Percentiles rank a stretch among this genome's conserved stretches.
phyloP scores from a whole-genome alignment of 2,113 vertebrate species.

The Myrmophylax atrothorax region DNA sequence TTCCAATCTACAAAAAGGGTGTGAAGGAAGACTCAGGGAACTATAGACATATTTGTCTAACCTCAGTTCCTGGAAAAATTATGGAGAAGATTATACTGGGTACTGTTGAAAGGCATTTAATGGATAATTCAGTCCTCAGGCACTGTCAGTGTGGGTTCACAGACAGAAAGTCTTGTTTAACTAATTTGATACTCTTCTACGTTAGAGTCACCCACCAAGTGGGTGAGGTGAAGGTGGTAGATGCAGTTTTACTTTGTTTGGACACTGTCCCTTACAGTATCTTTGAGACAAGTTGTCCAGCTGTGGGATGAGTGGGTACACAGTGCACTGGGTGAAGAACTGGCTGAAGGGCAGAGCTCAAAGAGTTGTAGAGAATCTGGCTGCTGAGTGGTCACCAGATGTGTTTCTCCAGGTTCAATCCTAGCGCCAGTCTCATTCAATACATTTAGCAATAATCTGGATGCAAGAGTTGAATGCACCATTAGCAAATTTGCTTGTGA shows the following conservation, averaged over 20 bases:
- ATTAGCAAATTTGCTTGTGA: background rate
- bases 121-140: background rate
- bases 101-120: background rate
- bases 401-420: background rate
- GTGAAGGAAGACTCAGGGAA: background rate
- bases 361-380: background rate
- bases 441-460: background rate
- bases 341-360: background rate
- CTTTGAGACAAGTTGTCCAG: background rate
- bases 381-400: background rate
- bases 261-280: background rate
- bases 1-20: background rate
- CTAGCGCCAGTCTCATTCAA: background rate
- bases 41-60: background rate
- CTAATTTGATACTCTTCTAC: background rate
- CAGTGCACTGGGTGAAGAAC: rapidly evolving
- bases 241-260: background rate
- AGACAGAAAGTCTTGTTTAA: background rate
- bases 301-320: background rate
- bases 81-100: background rate
- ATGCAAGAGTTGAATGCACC: background rate
- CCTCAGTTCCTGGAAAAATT: background rate
- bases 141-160: background rate
- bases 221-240: background rate
- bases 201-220: too few relatives aligned